A percentile compares a stretch with the other conserved stretches of the same genome.
Evolutionary conservation across 1,140 invertebrate species (phyloP).

Genomic region (Lamellibrachia luymesi): DNA sequence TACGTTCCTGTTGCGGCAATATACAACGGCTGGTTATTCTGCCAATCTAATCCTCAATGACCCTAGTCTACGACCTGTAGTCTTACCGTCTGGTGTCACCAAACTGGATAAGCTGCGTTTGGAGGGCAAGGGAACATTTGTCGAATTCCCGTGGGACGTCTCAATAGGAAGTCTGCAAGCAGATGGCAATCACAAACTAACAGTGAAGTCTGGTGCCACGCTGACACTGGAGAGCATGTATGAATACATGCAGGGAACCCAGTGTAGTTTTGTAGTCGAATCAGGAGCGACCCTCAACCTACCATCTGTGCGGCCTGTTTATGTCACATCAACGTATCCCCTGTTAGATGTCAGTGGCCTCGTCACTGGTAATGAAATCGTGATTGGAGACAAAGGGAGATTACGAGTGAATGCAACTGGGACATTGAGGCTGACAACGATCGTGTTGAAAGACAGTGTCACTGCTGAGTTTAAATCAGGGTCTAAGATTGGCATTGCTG

Average conservation of each 20-base stretch:
- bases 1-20: not conserved
- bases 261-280: conserved; percentile 25
- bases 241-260: conserved; percentile 20
- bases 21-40: not conserved
- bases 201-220: not conserved
- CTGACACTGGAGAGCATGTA: not conserved
- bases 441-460: not conserved
- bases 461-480: not conserved
- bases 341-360: conserved; percentile 28
- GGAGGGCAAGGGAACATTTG: not conserved
- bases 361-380: conserved; percentile 26
- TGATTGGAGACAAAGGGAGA: conserved; percentile 30
- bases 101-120: not conserved
- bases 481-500: not conserved
- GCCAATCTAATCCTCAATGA: not conserved
- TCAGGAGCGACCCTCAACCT: conserved; percentile 19
- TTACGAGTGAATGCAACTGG: conserved; percentile 23
- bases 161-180: not conserved
- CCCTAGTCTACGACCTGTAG: not conserved
- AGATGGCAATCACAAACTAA: not conserved
- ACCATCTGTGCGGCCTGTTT: conserved; percentile 21
- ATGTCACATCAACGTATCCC: conserved; percentile 27
- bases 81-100: not conserved
- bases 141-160: not conserved
- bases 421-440: not conserved